phyloP scores from a whole-genome alignment of 2,797 vertebrate genomes.

The Anguilla pacifica region DNA sequence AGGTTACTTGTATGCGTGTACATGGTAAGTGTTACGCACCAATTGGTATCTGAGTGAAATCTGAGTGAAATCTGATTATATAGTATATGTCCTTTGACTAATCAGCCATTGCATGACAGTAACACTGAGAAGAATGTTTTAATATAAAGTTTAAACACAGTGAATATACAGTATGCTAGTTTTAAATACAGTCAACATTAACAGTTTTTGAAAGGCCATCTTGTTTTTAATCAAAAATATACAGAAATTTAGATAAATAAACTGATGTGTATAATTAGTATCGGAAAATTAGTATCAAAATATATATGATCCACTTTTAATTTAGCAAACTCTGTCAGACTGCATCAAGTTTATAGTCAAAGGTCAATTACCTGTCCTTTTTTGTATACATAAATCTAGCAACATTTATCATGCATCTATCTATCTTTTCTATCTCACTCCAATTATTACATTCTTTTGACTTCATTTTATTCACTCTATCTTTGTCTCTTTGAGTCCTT shows the following conservation, averaged over 20 bases:
- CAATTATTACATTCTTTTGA: neutral
- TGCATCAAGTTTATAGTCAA: constrained; percentile 49
- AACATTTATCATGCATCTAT: constrained; percentile 14
- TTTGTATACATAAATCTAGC: neutral
- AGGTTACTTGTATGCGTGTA: constrained; percentile 31
- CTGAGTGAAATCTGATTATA: neutral
- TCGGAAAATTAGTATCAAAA: neutral
- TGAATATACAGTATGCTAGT: neutral
- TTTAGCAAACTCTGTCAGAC: constrained; percentile 30
- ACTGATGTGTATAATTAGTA: neutral
- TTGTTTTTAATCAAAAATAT: neutral
- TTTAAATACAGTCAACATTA: neutral
- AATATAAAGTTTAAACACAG: neutral
- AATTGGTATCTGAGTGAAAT: neutral
- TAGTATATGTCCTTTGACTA: neutral
- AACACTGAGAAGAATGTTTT: neutral
- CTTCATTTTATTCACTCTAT: neutral
- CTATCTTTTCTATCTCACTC: neutral
- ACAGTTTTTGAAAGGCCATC: neutral
- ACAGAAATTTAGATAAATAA: neutral
- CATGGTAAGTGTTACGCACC: neutral
- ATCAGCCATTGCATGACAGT: constrained; percentile 19
- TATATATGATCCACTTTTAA: constrained; percentile 25
- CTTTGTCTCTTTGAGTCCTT: neutral
- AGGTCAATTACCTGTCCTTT: constrained; percentile 44